These are phyloP conservation scores for Meandrina meandrites DNA, from an alignment of 92 coral and sea anemone genomes.

Conservation along the genomic window DNA sequence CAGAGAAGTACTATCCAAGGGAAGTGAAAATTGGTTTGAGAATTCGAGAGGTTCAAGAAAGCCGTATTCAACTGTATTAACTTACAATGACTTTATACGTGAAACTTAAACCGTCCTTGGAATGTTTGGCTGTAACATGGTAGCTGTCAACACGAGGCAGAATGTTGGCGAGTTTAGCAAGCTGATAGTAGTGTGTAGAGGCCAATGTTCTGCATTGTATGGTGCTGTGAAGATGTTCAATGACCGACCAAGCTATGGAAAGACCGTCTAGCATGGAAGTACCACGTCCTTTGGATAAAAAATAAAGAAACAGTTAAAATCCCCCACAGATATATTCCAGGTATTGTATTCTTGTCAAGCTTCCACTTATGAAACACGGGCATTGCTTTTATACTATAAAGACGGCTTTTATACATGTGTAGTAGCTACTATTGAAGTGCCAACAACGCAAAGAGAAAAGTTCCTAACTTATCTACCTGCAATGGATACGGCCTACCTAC, in stretches of 20 bases:
- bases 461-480: too few relatives aligned
- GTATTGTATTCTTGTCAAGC: neutral
- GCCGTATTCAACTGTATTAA: too few relatives aligned
- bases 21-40: too few relatives aligned
- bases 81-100: conserved; percentile 78
- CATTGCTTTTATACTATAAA: too few relatives aligned
- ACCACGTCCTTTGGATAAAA: conserved; percentile 68
- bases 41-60: too few relatives aligned
- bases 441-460: too few relatives aligned
- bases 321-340: neutral
- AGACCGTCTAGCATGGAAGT: conserved; percentile 86
- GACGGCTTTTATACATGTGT: too few relatives aligned
- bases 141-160: conserved; percentile 74
- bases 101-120: conserved; percentile 68
- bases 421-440: too few relatives aligned
- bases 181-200: conserved; percentile 78
- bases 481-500: too few relatives aligned
- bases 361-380: too few relatives aligned
- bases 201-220: conserved; percentile 79
- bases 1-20: too few relatives aligned
- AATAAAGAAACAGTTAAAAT: neutral
- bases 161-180: conserved; percentile 61
- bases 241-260: conserved; percentile 85
- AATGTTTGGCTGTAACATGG: conserved; percentile 78
- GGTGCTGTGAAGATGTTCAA: conserved; percentile 70